Base-by-base conservation (phyloP, 2,797 vertebrate genomes). In the Parambassis ranga region DNA sequence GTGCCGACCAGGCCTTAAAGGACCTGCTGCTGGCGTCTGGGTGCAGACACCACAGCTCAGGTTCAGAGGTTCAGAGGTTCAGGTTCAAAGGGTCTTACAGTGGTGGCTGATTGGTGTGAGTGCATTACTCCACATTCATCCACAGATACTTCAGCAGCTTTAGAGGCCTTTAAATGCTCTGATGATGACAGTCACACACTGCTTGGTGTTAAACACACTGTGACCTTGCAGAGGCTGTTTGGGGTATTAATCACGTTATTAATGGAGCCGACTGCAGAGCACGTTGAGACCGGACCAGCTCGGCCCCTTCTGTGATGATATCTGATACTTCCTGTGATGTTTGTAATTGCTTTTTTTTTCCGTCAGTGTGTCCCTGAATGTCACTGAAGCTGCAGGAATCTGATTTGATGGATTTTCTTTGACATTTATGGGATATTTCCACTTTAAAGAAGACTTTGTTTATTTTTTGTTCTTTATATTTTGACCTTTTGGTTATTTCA, bases 261-360 rank as follows among this genome's bases (percentile, higher is more conserved):
- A 70, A 66, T 26, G 28, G 31, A 68, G n/a, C 2, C 11, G 37
- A 42, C 59, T 52, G 28, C 58, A 50, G 47, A 68, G 50, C 70
- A 42, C 15, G 26, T 48, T 35, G 43, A 57, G 47, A 56, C 51
- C 32, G 46, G 63, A 66, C 64, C 32, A 64, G 22, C 28, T 22
- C 10, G 32, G 43, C 16, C 42, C 47, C 53, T 53, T 55, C 52
- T 75, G 62, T 59, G 72, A 79, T 78, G 28, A 61, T 74, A 77
- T 84, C 75, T 83, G 52, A 65, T 48, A 41, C 33, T 67, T 79
- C 42, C 55, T 80, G n/a, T 60, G 63, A 77, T 72, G 76, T 74
- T 75, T 72, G 60, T 72, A 79, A 77, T 81, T 81, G 38, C 50
- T 63, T 84, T 82, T 71, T 71, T 35, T n/a, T 6, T 24, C 4